Percentiles rank a stretch among this genome's conserved stretches.
Conservation (phyloP, 1,140 invertebrate species). For the Scaptomyza graminum region DNA sequence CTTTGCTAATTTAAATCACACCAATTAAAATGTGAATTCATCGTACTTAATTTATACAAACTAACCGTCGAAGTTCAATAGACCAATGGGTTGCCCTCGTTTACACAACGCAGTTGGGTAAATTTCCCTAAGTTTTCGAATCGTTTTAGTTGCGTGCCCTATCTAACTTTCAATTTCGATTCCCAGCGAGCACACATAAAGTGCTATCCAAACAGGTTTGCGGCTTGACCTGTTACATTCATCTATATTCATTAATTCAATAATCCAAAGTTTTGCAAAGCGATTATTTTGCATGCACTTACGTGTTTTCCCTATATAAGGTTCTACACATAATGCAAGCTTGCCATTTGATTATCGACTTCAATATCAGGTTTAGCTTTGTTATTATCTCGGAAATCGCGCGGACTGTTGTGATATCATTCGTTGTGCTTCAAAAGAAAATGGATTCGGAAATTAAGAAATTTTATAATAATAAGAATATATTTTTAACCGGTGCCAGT, state of each 20-base stretch:
- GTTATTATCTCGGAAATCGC: background rate
- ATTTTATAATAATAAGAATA: slow-evolving; percentile 86
- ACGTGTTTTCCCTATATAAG: slow-evolving; percentile 19
- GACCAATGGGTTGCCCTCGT: too few species aligned
- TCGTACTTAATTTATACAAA: too few species aligned
- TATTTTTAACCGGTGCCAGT: slow-evolving; percentile 88
- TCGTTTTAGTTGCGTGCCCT: too few species aligned
- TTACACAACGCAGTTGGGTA: too few species aligned
- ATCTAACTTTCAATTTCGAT: too few species aligned
- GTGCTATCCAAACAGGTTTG: background rate
- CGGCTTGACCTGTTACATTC: background rate
- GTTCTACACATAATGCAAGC: background rate
- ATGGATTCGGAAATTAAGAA: slow-evolving; percentile 81
- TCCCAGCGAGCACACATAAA: background rate
- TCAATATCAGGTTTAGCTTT: background rate
- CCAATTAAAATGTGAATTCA: too few species aligned
- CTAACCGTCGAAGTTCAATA: too few species aligned
- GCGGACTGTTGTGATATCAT: background rate
- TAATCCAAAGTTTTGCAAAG: background rate
- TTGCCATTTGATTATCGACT: background rate
- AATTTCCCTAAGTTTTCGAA: too few species aligned
- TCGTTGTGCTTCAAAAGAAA: background rate
- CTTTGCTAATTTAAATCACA: too few species aligned
- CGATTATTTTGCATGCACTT: background rate
- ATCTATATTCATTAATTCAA: background rate